A percentile compares a stretch with the other conserved stretches of the same genome.
phyloP scores from a whole-genome alignment of 2,888 invertebrate species.

The Caenorhabditis japonica region DNA sequence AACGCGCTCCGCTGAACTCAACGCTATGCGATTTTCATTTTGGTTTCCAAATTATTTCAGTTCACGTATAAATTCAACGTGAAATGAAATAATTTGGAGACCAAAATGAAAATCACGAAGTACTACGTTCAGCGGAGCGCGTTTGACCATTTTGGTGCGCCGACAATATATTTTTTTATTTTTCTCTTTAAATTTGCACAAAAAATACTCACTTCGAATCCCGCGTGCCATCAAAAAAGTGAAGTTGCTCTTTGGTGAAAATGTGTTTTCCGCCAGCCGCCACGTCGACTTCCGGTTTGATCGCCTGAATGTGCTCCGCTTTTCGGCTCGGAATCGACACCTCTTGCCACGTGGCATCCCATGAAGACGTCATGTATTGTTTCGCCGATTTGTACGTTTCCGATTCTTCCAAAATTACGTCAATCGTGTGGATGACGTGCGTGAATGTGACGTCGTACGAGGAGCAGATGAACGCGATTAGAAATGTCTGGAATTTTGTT shows the following conservation, averaged over 20 bases:
- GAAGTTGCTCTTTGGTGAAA: constrained; percentile 72
- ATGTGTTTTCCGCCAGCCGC: constrained; percentile 59
- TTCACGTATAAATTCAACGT: too few relatives aligned
- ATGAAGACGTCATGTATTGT: constrained; percentile 49
- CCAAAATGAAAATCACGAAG: too few relatives aligned
- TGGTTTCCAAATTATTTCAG: too few relatives aligned
- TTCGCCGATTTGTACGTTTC: constrained; percentile 28
- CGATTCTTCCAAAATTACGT: constrained; percentile 40
- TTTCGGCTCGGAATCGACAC: constrained; percentile 53
- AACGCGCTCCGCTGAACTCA: too few relatives aligned
- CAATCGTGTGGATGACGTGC: constrained; percentile 39
- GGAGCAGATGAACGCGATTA: constrained; percentile 22
- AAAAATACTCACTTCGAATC: constrained; percentile 52
- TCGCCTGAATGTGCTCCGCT: constrained; percentile 51
- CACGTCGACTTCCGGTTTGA: constrained; percentile 53
- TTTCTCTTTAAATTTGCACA: too few relatives aligned
- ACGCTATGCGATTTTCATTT: too few relatives aligned
- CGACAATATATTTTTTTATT: too few relatives aligned
- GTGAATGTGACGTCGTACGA: constrained; percentile 27
- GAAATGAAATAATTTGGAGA: too few relatives aligned
- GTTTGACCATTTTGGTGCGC: too few relatives aligned
- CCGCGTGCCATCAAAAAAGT: constrained; percentile 74
- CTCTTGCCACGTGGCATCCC: constrained; percentile 53
- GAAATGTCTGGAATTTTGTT: constrained; percentile 15
- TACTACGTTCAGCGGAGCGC: too few relatives aligned